Evolutionary conservation across 1,140 invertebrate species (phyloP), one percentile per base, ranked within the genome.

Genomic region (Solen grandis): DNA sequence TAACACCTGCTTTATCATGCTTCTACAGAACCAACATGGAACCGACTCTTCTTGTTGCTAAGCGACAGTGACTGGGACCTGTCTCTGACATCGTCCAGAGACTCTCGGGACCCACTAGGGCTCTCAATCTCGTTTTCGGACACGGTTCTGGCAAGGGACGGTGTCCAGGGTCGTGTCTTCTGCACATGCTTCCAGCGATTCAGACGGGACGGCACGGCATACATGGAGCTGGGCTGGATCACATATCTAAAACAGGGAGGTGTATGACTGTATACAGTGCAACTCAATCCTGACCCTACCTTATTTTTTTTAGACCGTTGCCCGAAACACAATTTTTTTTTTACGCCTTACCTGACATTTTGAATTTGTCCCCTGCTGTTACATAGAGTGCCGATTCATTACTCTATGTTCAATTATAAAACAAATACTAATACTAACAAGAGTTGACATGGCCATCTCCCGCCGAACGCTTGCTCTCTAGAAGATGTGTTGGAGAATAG

Each of bases 211-310:
- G 88, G 88, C 41, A 90, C 73, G 29, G 88, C 88, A 76, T 83
- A 84, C 88, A 90, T 90, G 41, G 86, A 84, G 75, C 87, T 87
- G 14, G 88, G 88, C 59, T 90, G 88, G 33, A 90, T 85, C 16
- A 90, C 88, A 80, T 90, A 90, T 19, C 88, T 90, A 81, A n/a
- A 55, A 52, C 54, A 46, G 41, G 13, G 14, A 35, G 22, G 10
- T 13, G 10, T 63, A 22, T 33, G 60, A 31, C 10, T 25, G 33
- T 14, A 33, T 29, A 14, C 27, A 63, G 33, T 19, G 19, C 14
- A 65, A 38, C 19, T 65, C 19, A 22, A n/a, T 33, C 19, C 1
- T 19, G 14, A 16, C 0, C 19, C 62, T 16, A 10, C n/a, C 5
- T 16, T 5, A 65, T 22, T 16, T 65, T 0, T 19, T 10, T n/a